phyloP scores from a whole-genome alignment of 2,113 vertebrate species.

The Lampris megalopsis region DNA sequence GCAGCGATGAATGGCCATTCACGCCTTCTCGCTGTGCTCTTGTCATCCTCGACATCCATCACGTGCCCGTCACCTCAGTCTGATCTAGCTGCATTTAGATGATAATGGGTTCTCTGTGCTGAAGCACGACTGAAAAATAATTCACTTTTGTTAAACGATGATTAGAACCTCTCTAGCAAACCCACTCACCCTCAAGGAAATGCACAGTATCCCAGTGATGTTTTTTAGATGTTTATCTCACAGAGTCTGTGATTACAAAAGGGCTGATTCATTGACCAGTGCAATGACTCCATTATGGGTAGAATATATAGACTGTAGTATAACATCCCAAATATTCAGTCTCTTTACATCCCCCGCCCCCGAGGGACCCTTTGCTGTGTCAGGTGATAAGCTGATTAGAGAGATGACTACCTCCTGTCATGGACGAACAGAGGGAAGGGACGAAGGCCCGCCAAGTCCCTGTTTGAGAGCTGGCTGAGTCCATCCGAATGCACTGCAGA shows the following conservation, averaged over 20 bases:
- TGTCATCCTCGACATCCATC: constrained; percentile 54
- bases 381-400: constrained; percentile 68
- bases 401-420: constrained; percentile 29
- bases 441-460: constrained; percentile 31
- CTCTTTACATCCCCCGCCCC: not conserved
- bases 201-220: no score
- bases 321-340: constrained; percentile 30
- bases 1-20: constrained; percentile 58
- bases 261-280: not conserved
- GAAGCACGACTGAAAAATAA: constrained; percentile 41
- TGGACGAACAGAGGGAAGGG: constrained; percentile 5
- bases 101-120: constrained; percentile 57
- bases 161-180: constrained; percentile 41
- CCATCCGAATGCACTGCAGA: not conserved
- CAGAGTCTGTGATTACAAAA: no score
- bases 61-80: constrained; percentile 17
- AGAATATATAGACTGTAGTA: constrained; percentile 14
- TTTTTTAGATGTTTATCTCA: no score
- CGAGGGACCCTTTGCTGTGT: constrained; percentile 31
- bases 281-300: not conserved
- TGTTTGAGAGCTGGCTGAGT: constrained; percentile 32
- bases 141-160: constrained; percentile 50
- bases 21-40: constrained; percentile 24
- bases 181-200: constrained; percentile 6
- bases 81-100: constrained; percentile 49